Percentiles rank a stretch among this genome's conserved stretches.
Conservation (phyloP, 2,797 vertebrate species). For the Anguilla anguilla region DNA sequence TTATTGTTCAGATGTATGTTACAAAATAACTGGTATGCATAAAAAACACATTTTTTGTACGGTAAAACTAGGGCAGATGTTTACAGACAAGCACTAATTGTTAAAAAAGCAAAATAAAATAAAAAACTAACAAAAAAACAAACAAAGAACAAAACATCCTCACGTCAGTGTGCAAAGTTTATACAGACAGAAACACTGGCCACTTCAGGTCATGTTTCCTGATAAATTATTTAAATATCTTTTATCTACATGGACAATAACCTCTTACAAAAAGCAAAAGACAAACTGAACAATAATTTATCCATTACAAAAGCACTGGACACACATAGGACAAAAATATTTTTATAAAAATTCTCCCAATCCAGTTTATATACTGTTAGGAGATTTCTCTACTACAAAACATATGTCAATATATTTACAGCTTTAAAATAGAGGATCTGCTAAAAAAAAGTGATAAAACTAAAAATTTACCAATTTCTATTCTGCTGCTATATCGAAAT, state of each 20-base stretch:
- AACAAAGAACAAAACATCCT: conserved; percentile 85
- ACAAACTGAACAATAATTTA: conserved; percentile 93
- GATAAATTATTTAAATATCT: conserved; percentile 99
- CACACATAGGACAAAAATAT: conserved; percentile 73
- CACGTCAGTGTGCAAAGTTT: conserved; percentile 99
- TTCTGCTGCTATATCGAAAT: conserved; percentile 72
- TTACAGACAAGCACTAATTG: conserved; percentile 89
- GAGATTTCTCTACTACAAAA: conserved; percentile 64
- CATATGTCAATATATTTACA: conserved; percentile 87
- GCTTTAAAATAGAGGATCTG: conserved; percentile 65
- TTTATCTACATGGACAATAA: conserved; percentile 86
- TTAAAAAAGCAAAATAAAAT: conserved; percentile 88
- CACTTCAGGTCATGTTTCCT: conserved; percentile 85
- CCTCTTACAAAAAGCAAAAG: conserved; percentile 77
- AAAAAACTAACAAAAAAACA: conserved; percentile 69
- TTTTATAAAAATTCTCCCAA: conserved; percentile 63
- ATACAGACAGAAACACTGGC: conserved; percentile 92
- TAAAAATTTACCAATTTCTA: conserved; percentile 74
- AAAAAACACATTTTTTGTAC: conserved; percentile 79
- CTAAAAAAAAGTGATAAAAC: conserved; percentile 87
- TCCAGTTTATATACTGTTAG: conserved; percentile 70
- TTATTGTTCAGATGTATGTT: conserved; percentile 90
- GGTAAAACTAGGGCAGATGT: conserved; percentile 92
- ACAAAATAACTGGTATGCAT: conserved; percentile 88
- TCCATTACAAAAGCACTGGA: conserved; percentile 83